phyloP scores from a whole-genome alignment of 2,888 invertebrate species.

The Mythimna ferrago region DNA sequence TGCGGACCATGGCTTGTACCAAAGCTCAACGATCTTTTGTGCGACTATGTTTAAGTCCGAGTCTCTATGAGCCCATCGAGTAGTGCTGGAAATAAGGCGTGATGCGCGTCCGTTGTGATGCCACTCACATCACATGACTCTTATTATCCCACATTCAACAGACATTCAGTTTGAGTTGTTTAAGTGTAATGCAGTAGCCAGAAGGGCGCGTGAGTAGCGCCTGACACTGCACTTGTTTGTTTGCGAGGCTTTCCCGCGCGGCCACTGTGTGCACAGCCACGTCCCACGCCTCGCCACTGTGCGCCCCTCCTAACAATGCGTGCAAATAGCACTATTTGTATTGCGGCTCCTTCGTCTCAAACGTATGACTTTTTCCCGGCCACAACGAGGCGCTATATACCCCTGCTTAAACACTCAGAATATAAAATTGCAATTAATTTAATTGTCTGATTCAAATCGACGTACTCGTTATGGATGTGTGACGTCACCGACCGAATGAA shows the following conservation, averaged over 20 bases:
- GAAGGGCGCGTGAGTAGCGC: neutral
- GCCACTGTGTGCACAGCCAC: slow-evolving; percentile 4
- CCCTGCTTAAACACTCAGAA: neutral
- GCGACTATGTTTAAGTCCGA: no score
- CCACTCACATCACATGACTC: neutral
- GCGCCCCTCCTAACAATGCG: neutral
- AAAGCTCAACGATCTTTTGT: no score
- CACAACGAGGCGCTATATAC: no score
- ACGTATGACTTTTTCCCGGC: neutral
- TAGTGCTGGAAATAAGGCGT: neutral
- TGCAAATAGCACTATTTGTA: neutral
- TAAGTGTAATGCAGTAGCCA: neutral
- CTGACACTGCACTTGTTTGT: slow-evolving; percentile 22
- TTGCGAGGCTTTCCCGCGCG: neutral
- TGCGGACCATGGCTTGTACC: no score
- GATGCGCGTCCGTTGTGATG: neutral
- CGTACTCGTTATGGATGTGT: neutral
- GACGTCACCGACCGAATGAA: neutral
- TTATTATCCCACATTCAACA: neutral
- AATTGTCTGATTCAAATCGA: slow-evolving; percentile 6
- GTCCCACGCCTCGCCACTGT: slow-evolving; percentile 3
- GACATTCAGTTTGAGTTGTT: slow-evolving; percentile 6
- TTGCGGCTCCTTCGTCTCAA: neutral
- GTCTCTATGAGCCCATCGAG: no score
- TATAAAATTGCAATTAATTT: neutral